Conservation (phyloP, 2,888 invertebrate genomes). For the Sarcophaga variegata region DNA sequence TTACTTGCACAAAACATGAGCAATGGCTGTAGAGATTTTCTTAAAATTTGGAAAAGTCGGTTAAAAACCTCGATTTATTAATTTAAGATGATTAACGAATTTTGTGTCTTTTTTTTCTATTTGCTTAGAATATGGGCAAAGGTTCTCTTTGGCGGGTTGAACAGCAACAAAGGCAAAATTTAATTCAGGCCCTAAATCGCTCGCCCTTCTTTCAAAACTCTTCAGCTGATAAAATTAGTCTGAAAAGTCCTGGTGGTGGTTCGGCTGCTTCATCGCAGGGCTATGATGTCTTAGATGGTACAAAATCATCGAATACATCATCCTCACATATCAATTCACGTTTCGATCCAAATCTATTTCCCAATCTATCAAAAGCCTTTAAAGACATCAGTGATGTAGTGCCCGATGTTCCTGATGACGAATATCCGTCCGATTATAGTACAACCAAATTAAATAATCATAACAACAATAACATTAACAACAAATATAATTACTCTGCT, state of each 20-base stretch:
- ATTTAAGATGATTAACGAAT: neutral
- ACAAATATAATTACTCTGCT: slow-evolving; percentile 54
- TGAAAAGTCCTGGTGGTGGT: slow-evolving; percentile 75
- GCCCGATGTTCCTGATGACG: slow-evolving; percentile 75
- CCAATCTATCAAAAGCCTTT: slow-evolving; percentile 88
- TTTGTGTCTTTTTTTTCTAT: slow-evolving; percentile 49
- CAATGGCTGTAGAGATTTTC: too few relatives aligned
- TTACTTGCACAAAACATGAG: too few relatives aligned
- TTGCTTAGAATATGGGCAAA: slow-evolving; percentile 91
- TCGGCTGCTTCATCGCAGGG: slow-evolving; percentile 68
- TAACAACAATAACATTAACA: slow-evolving; percentile 59
- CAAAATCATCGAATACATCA: slow-evolving; percentile 72
- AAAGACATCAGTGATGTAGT: slow-evolving; percentile 75
- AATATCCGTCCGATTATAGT: slow-evolving; percentile 77
- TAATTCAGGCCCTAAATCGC: slow-evolving; percentile 93
- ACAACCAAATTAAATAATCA: slow-evolving; percentile 71
- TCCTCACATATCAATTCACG: slow-evolving; percentile 74
- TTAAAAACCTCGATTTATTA: too few relatives aligned
- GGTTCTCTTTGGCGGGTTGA: slow-evolving; percentile 98
- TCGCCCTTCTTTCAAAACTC: slow-evolving; percentile 90
- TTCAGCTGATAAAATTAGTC: slow-evolving; percentile 83
- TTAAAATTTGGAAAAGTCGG: too few relatives aligned
- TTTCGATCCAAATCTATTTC: slow-evolving; percentile 91
- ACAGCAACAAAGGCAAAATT: slow-evolving; percentile 93
- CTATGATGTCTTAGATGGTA: slow-evolving; percentile 73